Evolutionary conservation across 1,140 invertebrate species (phyloP).

Genomic region (Aleiodes sp.): DNA sequence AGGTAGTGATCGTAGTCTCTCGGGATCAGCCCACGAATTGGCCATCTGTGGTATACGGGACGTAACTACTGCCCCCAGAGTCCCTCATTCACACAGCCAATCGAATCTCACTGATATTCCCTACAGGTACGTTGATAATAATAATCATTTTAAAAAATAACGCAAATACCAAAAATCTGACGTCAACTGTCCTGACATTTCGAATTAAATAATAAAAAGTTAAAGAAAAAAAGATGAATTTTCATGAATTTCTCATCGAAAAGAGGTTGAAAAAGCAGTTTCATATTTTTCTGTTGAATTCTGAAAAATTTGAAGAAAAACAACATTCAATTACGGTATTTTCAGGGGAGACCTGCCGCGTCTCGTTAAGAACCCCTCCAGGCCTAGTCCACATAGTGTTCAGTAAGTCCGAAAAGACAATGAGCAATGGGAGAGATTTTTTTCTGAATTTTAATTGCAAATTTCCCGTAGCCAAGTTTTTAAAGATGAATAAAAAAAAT

Average conservation of each 20-base stretch:
- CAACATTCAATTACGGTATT: conserved; percentile 52
- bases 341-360: conserved; percentile 73
- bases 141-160: background rate
- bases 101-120: conserved; percentile 83
- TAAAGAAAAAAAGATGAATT: no score
- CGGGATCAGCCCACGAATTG: conserved; percentile 81
- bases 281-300: background rate
- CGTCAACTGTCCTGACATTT: background rate
- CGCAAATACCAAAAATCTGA: background rate
- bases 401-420: conserved; percentile 58
- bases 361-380: conserved; percentile 61
- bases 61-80: conserved; percentile 63
- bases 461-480: background rate
- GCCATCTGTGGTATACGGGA: conserved; percentile 74
- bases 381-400: conserved; percentile 61
- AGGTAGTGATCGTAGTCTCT: conserved; percentile 83
- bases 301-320: no score
- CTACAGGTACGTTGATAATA: conserved; percentile 70
- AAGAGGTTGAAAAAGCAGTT: background rate
- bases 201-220: no score
- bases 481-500: background rate
- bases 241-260: background rate
- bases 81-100: conserved; percentile 82
- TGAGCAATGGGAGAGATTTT: background rate
- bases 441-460: background rate